Conservation (phyloP, 2,888 invertebrate genomes). For the Acronicta aceris region DNA sequence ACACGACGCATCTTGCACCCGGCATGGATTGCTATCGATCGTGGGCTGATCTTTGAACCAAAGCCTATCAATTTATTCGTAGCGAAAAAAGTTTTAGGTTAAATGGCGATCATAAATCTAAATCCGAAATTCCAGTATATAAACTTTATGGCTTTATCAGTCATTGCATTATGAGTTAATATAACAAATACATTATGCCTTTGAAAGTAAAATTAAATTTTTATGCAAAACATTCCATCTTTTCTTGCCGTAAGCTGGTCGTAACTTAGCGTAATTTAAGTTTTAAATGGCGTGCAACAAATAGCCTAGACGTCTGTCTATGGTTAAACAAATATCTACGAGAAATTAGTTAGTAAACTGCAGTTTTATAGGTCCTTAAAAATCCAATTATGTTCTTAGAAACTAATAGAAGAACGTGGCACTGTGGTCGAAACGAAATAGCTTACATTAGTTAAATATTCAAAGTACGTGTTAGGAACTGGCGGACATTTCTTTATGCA, state of each 20-base stretch:
- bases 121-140: not conserved
- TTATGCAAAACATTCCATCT: not conserved
- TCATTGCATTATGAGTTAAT: too few relatives aligned
- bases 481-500: constrained; percentile 63
- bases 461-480: constrained; percentile 16
- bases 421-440: constrained; percentile 57
- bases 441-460: constrained; percentile 58
- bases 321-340: constrained; percentile 22
- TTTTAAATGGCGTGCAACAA: constrained; percentile 8
- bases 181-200: too few relatives aligned
- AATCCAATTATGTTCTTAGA: constrained; percentile 41
- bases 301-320: not conserved
- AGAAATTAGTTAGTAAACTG: constrained; percentile 15
- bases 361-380: constrained; percentile 26
- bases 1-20: constrained; percentile 59
- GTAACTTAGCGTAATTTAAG: constrained; percentile 2
- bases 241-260: not conserved
- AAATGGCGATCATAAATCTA: not conserved
- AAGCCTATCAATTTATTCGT: constrained; percentile 50
- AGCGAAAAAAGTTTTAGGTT: constrained; percentile 3
- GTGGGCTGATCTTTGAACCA: constrained; percentile 70
- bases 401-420: constrained; percentile 38
- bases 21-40: constrained; percentile 52
- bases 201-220: too few relatives aligned
- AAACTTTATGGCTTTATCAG: not conserved